Evolutionary conservation across 2,113 vertebrate genomes (phyloP).

Genomic region (Coryphaenoides rupestris): DNA sequence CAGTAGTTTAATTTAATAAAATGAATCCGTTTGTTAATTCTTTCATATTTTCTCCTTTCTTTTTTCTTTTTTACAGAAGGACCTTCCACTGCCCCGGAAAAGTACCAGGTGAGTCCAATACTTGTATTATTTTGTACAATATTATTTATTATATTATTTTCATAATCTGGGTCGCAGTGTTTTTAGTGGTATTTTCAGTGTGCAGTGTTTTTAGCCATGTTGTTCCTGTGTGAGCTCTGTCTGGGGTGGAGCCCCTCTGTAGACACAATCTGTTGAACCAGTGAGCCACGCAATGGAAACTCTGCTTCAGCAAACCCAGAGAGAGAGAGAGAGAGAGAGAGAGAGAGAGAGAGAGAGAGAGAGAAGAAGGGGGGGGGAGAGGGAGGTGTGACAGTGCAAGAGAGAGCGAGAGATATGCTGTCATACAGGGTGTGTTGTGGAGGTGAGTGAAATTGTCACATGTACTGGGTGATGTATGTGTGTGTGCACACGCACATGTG

Average conservation of each 20-base stretch:
- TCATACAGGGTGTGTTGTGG: too few species aligned
- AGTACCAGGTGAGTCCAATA: conserved; percentile 59
- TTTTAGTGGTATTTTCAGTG: too few species aligned
- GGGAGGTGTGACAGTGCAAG: not conserved
- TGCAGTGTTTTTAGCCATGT: not conserved
- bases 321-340: too few species aligned
- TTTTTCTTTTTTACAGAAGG: conserved; percentile 55
- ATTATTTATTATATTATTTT: too few species aligned
- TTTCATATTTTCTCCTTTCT: conserved; percentile 11
- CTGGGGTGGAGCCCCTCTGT: conserved; percentile 31
- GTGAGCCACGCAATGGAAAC: conserved; percentile 46
- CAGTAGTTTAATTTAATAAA: not conserved
- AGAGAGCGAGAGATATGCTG: not conserved
- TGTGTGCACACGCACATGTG: not conserved
- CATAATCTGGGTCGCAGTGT: too few species aligned
- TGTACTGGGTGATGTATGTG: not conserved
- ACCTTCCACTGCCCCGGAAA: conserved; percentile 67
- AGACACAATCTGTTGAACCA: conserved; percentile 55
- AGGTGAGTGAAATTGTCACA: too few species aligned
- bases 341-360: too few species aligned
- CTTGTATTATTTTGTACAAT: not conserved
- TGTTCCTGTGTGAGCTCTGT: conserved; percentile 18
- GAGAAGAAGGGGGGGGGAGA: not conserved
- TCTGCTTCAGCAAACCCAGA: conserved; percentile 37
- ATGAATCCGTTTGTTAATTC: not conserved